Conservation (phyloP, 1,140 invertebrate genomes). For the Drosophila ananassae region DNA sequence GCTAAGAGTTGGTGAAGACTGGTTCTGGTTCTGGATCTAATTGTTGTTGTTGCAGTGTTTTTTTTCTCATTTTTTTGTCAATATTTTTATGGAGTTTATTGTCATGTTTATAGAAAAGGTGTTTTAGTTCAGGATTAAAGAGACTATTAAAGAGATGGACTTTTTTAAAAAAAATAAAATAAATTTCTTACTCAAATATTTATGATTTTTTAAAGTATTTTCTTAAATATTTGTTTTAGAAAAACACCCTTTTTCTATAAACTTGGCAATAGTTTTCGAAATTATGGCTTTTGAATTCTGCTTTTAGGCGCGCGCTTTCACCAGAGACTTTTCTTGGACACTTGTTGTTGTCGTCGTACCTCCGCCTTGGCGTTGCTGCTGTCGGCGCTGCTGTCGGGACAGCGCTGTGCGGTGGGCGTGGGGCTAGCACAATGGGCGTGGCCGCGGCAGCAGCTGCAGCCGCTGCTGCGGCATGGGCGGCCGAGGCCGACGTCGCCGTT, state of each 20-base stretch:
- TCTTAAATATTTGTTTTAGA: too few species aligned
- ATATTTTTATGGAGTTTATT: neutral
- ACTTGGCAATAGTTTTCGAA: slow-evolving; percentile 20
- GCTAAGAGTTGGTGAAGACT: slow-evolving; percentile 47
- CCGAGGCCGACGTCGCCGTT: slow-evolving; percentile 62
- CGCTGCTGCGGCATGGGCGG: slow-evolving; percentile 84
- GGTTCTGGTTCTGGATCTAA: slow-evolving; percentile 41
- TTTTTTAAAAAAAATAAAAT: too few species aligned
- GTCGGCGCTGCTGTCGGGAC: slow-evolving; percentile 83
- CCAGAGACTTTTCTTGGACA: slow-evolving; percentile 16
- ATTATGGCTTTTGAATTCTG: slow-evolving; percentile 74
- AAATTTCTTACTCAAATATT: too few species aligned
- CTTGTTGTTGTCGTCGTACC: slow-evolving; percentile 67
- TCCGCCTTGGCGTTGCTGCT: slow-evolving; percentile 85
- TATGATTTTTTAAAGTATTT: too few species aligned
- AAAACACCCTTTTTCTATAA: neutral
- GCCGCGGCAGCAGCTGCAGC: slow-evolving; percentile 84
- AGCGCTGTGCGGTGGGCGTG: slow-evolving; percentile 76
- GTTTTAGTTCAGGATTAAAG: neutral
- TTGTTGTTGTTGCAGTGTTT: slow-evolving; percentile 42
- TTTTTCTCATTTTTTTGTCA: slow-evolving; percentile 6
- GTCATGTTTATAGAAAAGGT: neutral
- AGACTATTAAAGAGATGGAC: too few species aligned
- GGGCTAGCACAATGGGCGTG: slow-evolving; percentile 83
- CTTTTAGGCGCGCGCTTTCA: slow-evolving; percentile 58